phyloP scores from a whole-genome alignment of 2,888 invertebrate genomes.

The Chouioia cunea region DNA sequence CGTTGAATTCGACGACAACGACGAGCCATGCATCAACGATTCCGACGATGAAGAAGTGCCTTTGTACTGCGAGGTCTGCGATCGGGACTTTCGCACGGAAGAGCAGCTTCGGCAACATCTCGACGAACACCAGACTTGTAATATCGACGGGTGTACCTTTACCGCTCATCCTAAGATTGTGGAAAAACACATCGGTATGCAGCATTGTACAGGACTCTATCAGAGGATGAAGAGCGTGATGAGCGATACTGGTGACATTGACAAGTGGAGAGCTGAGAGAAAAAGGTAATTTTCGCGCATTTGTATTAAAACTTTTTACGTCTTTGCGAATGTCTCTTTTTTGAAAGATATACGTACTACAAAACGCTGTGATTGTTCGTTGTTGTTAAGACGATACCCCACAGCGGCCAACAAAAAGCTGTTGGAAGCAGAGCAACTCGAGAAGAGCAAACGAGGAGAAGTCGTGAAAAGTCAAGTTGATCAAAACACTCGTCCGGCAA shows the following conservation, averaged over 20 bases:
- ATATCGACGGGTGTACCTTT: constrained; percentile 84
- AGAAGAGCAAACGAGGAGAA: constrained; percentile 82
- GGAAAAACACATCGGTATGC: constrained; percentile 84
- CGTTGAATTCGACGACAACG: constrained; percentile 6
- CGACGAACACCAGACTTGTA: constrained; percentile 83
- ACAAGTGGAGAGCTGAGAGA: constrained; percentile 87
- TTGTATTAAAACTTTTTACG: no score
- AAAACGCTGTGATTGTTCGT: no score
- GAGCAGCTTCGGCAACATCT: constrained; percentile 77
- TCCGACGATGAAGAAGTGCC: constrained; percentile 35
- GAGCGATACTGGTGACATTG: constrained; percentile 85
- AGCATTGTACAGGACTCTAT: constrained; percentile 87
- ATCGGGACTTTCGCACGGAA: constrained; percentile 77
- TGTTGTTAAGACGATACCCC: constrained; percentile 77
- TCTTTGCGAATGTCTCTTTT: no score
- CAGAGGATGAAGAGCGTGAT: constrained; percentile 81
- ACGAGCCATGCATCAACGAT: constrained; percentile 1
- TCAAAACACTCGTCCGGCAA: constrained; percentile 60
- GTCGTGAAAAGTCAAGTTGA: constrained; percentile 68
- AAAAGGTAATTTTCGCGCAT: constrained; percentile 70
- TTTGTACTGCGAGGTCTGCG: constrained; percentile 83
- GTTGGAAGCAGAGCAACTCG: constrained; percentile 74
- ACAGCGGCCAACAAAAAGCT: constrained; percentile 78
- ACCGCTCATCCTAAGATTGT: constrained; percentile 84
- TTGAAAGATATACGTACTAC: no score